These are phyloP conservation scores for Setophaga petechia DNA, from an alignment of 2,113 vertebrate species.

Conservation along the genomic window DNA sequence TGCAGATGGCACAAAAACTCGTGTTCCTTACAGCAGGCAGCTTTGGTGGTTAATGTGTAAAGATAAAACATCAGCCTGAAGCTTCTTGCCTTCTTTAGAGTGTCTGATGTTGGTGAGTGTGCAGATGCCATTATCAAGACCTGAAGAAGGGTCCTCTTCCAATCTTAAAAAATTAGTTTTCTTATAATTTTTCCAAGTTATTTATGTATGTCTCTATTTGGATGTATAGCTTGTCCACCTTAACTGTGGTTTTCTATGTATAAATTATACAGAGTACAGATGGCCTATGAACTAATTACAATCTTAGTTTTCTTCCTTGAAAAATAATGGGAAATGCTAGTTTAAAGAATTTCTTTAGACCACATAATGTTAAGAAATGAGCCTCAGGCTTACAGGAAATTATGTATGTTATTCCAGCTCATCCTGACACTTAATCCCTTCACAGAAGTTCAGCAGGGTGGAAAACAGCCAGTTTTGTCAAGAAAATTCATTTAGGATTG, in stretches of 20 bases:
- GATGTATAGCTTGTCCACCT: neutral
- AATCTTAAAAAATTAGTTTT: neutral
- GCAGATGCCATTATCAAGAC: neutral
- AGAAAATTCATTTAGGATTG: neutral
- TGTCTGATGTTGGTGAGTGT: neutral
- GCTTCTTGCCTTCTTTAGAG: neutral
- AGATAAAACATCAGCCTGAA: rapidly evolving
- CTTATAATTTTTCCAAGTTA: neutral
- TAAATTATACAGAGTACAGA: neutral
- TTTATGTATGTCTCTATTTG: neutral
- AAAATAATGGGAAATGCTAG: neutral
- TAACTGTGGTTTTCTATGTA: neutral
- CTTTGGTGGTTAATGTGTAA: neutral
- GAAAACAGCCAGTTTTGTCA: neutral
- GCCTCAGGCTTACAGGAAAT: neutral
- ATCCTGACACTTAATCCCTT: neutral
- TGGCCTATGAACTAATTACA: neutral
- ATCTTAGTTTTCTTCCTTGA: neutral
- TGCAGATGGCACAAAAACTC: slow-evolving; percentile 69
- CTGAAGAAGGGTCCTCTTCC: neutral
- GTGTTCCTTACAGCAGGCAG: neutral
- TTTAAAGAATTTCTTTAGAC: neutral
- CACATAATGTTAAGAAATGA: neutral
- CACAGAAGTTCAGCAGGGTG: neutral
- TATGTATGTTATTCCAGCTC: neutral